Evolutionary conservation across 2,113 vertebrate genomes (phyloP).

Genomic region (Gadus macrocephalus): DNA sequence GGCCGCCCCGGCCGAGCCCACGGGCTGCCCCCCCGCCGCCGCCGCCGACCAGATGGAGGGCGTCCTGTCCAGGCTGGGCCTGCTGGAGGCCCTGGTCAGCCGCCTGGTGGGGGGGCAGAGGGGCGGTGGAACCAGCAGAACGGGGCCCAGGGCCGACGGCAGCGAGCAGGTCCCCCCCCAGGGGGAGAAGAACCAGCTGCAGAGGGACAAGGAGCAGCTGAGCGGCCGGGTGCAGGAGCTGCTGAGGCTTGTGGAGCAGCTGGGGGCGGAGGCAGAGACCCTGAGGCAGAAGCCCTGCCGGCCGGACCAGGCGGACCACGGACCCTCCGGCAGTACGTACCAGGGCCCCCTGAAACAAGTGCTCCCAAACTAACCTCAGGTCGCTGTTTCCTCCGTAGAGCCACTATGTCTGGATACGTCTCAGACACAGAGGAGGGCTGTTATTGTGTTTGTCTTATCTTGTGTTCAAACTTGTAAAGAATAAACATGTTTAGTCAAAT

Average conservation of each 20-base stretch:
- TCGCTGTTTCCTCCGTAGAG: too few species aligned
- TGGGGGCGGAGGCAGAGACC: slow-evolving; percentile 47
- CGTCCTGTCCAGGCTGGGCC: slow-evolving; percentile 46
- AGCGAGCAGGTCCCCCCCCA: slow-evolving; percentile 42
- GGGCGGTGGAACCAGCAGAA: neutral
- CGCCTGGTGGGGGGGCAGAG: slow-evolving; percentile 29
- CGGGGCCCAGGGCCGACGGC: neutral
- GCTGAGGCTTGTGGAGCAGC: slow-evolving; percentile 47
- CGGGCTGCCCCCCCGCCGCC: neutral
- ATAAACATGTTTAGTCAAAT: too few species aligned
- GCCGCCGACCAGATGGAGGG: slow-evolving; percentile 32
- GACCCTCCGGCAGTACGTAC: slow-evolving; percentile 47
- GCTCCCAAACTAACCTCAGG: too few species aligned
- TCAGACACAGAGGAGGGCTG: too few species aligned
- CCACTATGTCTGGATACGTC: too few species aligned
- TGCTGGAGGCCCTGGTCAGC: slow-evolving; percentile 58
- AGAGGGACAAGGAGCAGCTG: slow-evolving; percentile 52
- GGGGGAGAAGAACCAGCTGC: slow-evolving; percentile 52
- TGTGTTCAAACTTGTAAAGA: too few species aligned
- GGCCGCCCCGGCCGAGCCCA: slow-evolving; percentile 32
- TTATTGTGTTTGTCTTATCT: too few species aligned
- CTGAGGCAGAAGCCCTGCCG: slow-evolving; percentile 49
- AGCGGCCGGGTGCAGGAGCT: slow-evolving; percentile 51
- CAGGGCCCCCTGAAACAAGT: neutral
- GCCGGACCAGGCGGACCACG: slow-evolving; percentile 20